phyloP scores from a whole-genome alignment of 2,888 invertebrate genomes.

The Temnothorax ravouxi region DNA sequence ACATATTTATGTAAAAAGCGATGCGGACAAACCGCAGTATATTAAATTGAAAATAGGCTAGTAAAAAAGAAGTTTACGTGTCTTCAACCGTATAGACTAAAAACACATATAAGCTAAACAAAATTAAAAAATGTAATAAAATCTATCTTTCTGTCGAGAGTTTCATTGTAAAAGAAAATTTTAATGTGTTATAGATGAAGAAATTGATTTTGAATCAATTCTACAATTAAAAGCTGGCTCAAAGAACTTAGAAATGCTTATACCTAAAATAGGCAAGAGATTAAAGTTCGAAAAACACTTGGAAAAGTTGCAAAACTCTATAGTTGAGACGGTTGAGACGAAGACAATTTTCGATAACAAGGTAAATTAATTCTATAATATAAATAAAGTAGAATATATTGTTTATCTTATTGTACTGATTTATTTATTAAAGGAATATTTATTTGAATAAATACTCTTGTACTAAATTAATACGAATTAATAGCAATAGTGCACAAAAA shows the following conservation, averaged over 20 bases:
- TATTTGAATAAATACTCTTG: background rate
- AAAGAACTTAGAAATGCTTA: background rate
- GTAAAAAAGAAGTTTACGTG: no score
- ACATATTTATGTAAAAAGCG: no score
- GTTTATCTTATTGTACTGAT: no score
- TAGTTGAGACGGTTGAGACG: background rate
- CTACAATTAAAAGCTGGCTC: background rate
- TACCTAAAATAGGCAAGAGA: conserved; percentile 6
- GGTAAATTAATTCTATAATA: background rate
- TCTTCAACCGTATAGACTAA: no score
- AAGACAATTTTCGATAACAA: background rate
- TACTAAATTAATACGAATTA: background rate
- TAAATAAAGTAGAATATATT: background rate
- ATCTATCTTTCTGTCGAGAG: background rate
- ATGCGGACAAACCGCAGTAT: no score
- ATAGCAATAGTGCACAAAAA: background rate
- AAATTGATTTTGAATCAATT: background rate
- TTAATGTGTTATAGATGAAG: background rate
- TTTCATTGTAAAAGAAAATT: background rate
- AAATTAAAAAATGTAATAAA: background rate
- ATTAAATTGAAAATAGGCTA: no score
- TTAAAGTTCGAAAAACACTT: background rate
- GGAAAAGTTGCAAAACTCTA: background rate
- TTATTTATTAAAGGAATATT: background rate
- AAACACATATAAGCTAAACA: no score